Evolutionary conservation across 2,888 invertebrate genomes (phyloP), one percentile per base, ranked within the genome.

Genomic region (Dasypolia templi): DNA sequence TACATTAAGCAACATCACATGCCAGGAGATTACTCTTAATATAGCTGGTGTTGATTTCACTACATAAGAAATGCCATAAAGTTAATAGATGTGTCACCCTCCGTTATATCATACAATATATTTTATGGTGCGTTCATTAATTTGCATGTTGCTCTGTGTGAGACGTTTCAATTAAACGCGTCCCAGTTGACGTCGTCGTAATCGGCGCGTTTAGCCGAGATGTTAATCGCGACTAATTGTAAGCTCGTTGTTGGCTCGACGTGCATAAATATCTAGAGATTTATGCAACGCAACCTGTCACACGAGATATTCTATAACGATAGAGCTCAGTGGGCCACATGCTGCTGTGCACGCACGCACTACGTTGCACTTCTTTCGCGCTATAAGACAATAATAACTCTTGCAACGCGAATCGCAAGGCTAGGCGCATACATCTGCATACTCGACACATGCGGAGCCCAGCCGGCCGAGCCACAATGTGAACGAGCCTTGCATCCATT

Each of bases 131-230:
- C 72, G 70, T 78, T 87, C 89, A 93, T 92, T 91, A 93, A 92
- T 93, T 92, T 93, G 92, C 93, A 93, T 93, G 91, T 86, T 81
- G 76, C 73, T 78, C 79, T 74, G 81, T 85, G 80, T 79, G 86
- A 89, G 88, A 87, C 91, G 86, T 91, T 91, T 91, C 89, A 93
- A 93, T 94, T 93, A 91, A 91, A 84, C 88, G 79, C 88, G 89
- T 87, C 85, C 87, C 75, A 75, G 86, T 85, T 88, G 75, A 66
- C 55, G 85, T 70, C 83, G 79, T 86, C 86, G 89, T 92, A 91
- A 92, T 92, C 89, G 87, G 85, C 84, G 82, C 81, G 87, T 87
- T 89, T 87, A 89, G 85, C 84, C 77, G 71, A 79, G 79, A 82
- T 87, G 85, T 87, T 93, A 90, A 93, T 93, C 90, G 85, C 82